Evolutionary conservation across 2,113 vertebrate species (phyloP), one percentile per base, ranked within the genome.

Genomic region (Pachypanchax playfairii): DNA sequence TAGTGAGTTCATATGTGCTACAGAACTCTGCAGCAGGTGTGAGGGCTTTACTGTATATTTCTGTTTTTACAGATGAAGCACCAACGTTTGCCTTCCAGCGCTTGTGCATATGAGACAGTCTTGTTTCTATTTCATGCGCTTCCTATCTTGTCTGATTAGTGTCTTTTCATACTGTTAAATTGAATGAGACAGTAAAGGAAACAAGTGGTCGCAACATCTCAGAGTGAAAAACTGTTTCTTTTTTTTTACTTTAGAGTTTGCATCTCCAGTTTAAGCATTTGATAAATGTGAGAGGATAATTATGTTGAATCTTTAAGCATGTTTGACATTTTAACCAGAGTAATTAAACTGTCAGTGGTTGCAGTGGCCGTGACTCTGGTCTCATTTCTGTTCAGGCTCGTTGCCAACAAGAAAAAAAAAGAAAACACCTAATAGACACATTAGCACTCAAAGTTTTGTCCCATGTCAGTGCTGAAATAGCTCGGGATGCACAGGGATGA

Each of bases 211-310:
- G 22, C 35, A 58, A 64, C 13, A 6, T 2, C 57, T 65, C 55
- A 5, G 42, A 43, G 50, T 29, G 17, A 51, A 52, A 70, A 46
- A 12, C 31, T 44, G n/a, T n/a, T n/a, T n/a, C n/a, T 49, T 60
- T 67, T 35, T 70, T 28, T 39, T 18, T 7, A 11, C 22, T 61
- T 4, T 3, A 70, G 48, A 36, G 48, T 70, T 52, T 58, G 43
- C 52, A 47, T 73, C 54, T 54, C 18, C 36, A 24, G 24, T 59
- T 41, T 70, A 44, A 36, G 22, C 5, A 50, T 25, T 29, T 50
- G 41, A 64, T 50, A 49, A 79, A 65, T 58, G 46, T 42, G 48
- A 54, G 38, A 49, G 24, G 64, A 60, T 67, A 70, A 70, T 63
- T 44, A 54, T 17, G 25, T n/a, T 14, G 55, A 79, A 53, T 79